Conservation (phyloP, 2,113 vertebrate species). For the Cyphotilapia sp. region DNA sequence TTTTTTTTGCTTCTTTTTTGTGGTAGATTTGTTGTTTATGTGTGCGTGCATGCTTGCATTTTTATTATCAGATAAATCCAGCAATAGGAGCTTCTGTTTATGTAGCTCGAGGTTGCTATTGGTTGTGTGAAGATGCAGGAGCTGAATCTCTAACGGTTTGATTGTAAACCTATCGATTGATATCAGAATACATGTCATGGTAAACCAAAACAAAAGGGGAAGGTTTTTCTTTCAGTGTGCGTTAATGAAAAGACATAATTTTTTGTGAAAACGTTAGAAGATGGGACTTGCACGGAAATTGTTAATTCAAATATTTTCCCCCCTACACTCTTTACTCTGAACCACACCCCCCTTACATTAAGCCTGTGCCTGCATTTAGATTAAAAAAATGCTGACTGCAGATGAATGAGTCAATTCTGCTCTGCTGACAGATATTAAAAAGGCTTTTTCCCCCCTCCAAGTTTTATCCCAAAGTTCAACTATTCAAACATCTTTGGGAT, state of each 20-base stretch:
- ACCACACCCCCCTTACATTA: conserved; percentile 8
- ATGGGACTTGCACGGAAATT: conserved; percentile 2
- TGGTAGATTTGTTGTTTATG: background rate
- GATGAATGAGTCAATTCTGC: background rate
- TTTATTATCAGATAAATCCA: conserved; percentile 1
- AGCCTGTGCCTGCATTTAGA: background rate
- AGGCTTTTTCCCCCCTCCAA: background rate
- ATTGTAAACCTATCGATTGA: background rate
- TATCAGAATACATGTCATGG: background rate
- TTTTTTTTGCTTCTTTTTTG: background rate
- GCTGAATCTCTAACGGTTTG: background rate
- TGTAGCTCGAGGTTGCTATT: conserved; percentile 25
- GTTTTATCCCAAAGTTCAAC: background rate
- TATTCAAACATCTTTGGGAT: background rate
- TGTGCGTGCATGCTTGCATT: conserved; percentile 8
- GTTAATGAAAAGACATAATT: background rate
- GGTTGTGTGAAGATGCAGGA: conserved; percentile 24
- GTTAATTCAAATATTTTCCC: background rate
- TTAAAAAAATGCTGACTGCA: background rate
- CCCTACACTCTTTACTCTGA: background rate
- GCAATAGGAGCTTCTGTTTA: conserved; percentile 17
- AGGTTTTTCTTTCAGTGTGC: background rate
- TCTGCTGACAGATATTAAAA: background rate
- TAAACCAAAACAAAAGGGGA: background rate
- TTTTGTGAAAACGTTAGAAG: background rate